Conservation (phyloP, 2,113 vertebrate genomes). For the Trogon melanurus region DNA sequence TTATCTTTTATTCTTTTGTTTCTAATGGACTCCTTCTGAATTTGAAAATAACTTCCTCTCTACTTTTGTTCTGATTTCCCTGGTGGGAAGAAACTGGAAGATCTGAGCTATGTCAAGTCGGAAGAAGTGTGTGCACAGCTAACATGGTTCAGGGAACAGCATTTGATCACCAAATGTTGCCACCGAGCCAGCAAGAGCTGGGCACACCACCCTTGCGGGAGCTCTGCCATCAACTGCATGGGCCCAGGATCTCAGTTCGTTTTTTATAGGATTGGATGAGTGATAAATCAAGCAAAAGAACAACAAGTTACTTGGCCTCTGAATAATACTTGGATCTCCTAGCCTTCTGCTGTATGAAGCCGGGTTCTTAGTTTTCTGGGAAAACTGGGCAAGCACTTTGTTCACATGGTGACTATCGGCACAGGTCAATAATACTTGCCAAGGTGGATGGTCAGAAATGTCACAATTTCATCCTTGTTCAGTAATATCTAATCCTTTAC, state of each 20-base stretch:
- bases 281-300: slow-evolving; percentile 27
- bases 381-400: background rate
- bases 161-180: background rate
- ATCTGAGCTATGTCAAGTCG: background rate
- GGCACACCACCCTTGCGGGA: background rate
- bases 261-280: background rate
- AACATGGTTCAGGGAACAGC: background rate
- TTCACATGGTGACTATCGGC: accelerated
- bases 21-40: slow-evolving; percentile 19
- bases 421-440: background rate
- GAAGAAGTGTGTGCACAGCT: slow-evolving; percentile 23
- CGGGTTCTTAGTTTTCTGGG: background rate
- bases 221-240: background rate
- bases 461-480: background rate
- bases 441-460: background rate
- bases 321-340: background rate
- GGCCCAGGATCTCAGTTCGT: background rate
- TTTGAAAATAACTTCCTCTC: background rate
- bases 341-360: background rate
- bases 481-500: background rate
- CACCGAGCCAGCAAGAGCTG: background rate
- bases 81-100: slow-evolving; percentile 6
- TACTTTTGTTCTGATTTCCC: slow-evolving; percentile 34
- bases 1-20: slow-evolving; percentile 43
- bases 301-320: background rate